Percentiles rank a stretch among this genome's conserved stretches.
phyloP scores from a whole-genome alignment of 2,113 vertebrate species.

The Trogon surrucura region DNA sequence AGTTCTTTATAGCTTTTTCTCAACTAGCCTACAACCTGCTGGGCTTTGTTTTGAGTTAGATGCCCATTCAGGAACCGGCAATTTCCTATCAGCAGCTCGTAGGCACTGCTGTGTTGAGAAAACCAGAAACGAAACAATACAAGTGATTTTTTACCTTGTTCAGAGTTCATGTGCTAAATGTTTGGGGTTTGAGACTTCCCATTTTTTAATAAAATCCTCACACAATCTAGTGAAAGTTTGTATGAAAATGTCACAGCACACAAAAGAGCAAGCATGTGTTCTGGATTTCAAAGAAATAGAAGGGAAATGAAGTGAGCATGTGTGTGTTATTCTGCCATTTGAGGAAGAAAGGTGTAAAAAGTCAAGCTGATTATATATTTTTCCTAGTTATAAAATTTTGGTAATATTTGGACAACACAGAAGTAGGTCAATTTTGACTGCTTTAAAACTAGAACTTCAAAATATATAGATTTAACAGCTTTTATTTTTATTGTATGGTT shows the following conservation, averaged over 20 bases:
- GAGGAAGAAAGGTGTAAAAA: neutral
- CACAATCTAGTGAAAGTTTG: neutral
- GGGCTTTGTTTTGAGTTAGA: neutral
- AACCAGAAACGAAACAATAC: neutral
- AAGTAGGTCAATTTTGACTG: neutral
- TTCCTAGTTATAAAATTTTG: neutral
- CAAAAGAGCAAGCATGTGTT: rapidly evolving
- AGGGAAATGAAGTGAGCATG: neutral
- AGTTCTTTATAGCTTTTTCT: neutral
- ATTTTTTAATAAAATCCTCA: neutral
- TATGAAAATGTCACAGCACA: neutral
- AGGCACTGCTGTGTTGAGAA: neutral
- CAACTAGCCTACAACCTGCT: neutral
- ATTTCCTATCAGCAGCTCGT: neutral
- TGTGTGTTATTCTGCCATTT: neutral
- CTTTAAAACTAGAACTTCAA: neutral
- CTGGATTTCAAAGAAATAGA: neutral
- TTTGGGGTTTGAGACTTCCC: neutral
- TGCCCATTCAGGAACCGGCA: neutral
- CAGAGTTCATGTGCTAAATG: neutral
- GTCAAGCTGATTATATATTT: neutral
- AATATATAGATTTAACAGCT: neutral
- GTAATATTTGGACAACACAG: neutral
- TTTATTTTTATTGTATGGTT: neutral
- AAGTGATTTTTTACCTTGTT: neutral